Evolutionary conservation across 2,113 vertebrate genomes (phyloP).

Genomic region (Oncorhynchus clarkii): DNA sequence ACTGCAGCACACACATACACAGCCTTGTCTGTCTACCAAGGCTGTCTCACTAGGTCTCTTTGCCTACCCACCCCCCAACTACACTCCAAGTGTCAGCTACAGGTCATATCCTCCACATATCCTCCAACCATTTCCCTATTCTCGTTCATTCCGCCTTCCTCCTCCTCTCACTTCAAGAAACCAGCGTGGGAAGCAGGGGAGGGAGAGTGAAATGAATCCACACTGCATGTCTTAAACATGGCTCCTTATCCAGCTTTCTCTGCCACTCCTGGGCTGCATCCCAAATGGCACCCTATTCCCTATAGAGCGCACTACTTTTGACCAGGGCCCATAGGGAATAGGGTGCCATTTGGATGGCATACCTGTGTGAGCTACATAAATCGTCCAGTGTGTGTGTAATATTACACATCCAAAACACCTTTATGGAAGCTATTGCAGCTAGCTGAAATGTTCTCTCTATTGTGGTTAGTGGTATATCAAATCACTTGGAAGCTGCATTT

Average conservation of each 20-base stretch:
- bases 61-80: neutral
- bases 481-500: neutral
- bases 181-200: neutral
- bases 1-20: neutral
- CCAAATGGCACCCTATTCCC: no score
- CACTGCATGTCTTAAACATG: no score
- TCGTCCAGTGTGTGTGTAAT: no score
- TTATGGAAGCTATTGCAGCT: neutral
- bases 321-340: no score
- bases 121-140: slow-evolving; percentile 7
- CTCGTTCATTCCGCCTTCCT: slow-evolving; percentile 15
- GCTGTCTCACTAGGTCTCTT: neutral
- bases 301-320: no score
- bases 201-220: no score
- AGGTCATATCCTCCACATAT: slow-evolving; percentile 24
- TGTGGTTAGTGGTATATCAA: no score
- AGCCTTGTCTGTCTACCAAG: neutral
- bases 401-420: neutral
- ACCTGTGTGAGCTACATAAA: no score
- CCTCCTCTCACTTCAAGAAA: neutral
- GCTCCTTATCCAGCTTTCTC: neutral
- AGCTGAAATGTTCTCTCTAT: neutral
- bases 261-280: neutral
- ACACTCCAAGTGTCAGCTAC: slow-evolving; percentile 3
- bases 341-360: no score